These are phyloP conservation scores for Clostera curtula DNA, from an alignment of 2,888 invertebrate species.

Conservation along the genomic window DNA sequence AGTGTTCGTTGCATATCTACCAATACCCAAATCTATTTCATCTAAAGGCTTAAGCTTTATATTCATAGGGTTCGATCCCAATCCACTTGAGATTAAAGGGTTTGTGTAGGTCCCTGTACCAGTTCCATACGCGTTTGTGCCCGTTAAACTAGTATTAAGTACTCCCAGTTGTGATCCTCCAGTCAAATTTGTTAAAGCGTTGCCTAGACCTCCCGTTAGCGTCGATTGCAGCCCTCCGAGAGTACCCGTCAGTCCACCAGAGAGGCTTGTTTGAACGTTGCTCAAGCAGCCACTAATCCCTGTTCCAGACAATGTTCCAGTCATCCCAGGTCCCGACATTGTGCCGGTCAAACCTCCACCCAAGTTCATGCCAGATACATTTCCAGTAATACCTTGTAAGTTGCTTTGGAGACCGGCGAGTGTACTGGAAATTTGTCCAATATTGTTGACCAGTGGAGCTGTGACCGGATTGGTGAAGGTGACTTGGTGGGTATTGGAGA, in stretches of 20 bases:
- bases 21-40: slow-evolving; percentile 80
- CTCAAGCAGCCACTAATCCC: slow-evolving; percentile 62
- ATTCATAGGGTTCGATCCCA: slow-evolving; percentile 75
- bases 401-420: slow-evolving; percentile 66
- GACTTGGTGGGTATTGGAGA: slow-evolving; percentile 68
- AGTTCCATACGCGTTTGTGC: slow-evolving; percentile 52
- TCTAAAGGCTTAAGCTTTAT: slow-evolving; percentile 83
- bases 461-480: slow-evolving; percentile 69
- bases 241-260: slow-evolving; percentile 56
- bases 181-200: slow-evolving; percentile 56
- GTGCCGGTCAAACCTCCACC: slow-evolving; percentile 56
- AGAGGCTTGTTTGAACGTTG: slow-evolving; percentile 59
- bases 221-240: slow-evolving; percentile 61
- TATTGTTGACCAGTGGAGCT: slow-evolving; percentile 65
- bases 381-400: slow-evolving; percentile 60
- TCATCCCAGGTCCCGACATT: slow-evolving; percentile 63
- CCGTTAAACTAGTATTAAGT: slow-evolving; percentile 56
- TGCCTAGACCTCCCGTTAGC: slow-evolving; percentile 56
- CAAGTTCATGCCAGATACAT: slow-evolving; percentile 59
- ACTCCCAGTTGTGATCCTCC: slow-evolving; percentile 56
- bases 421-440: slow-evolving; percentile 66
- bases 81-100: slow-evolving; percentile 74
- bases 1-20: slow-evolving; percentile 68
- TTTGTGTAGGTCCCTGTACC: slow-evolving; percentile 77
- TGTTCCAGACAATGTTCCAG: slow-evolving; percentile 66